Conservation (phyloP, 2,888 invertebrate genomes). For the Melanophora roralis region DNA sequence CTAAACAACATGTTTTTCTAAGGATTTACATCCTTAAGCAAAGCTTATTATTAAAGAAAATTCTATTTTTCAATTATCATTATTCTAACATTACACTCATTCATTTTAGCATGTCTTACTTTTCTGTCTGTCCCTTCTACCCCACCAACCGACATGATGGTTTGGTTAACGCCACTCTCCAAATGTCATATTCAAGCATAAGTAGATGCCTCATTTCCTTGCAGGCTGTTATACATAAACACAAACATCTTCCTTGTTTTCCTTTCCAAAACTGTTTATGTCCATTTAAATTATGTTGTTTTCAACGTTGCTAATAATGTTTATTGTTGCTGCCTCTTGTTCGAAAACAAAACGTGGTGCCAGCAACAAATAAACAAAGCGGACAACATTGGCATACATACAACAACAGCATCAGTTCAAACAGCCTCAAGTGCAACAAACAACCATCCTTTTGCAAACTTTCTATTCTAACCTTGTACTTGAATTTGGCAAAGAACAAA, state of each 20-base stretch:
- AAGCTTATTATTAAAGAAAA: constrained; percentile 37
- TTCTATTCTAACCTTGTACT: constrained; percentile 55
- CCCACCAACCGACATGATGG: neutral
- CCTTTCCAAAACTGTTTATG: constrained; percentile 44
- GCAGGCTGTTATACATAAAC: neutral
- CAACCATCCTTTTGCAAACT: constrained; percentile 6
- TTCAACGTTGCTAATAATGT: neutral
- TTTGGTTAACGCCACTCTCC: neutral
- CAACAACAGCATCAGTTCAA: constrained; percentile 42
- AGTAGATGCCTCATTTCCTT: constrained; percentile 1
- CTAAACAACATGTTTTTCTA: constrained; percentile 51
- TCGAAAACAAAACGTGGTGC: constrained; percentile 39
- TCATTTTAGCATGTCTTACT: neutral
- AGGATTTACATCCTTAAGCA: constrained; percentile 54
- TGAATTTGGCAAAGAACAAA: constrained; percentile 33
- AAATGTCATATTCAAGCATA: constrained; percentile 13
- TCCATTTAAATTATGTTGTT: constrained; percentile 57
- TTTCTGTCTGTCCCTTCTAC: neutral
- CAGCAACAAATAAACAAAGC: constrained; percentile 24
- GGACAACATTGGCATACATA: constrained; percentile 11
- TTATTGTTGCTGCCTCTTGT: constrained; percentile 59
- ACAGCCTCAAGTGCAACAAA: constrained; percentile 56
- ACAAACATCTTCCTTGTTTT: neutral
- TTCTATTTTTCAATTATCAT: constrained; percentile 59
- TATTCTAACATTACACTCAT: constrained; percentile 41